Conservation (phyloP, 2,797 vertebrate species). For the Argyrosomus regius region DNA sequence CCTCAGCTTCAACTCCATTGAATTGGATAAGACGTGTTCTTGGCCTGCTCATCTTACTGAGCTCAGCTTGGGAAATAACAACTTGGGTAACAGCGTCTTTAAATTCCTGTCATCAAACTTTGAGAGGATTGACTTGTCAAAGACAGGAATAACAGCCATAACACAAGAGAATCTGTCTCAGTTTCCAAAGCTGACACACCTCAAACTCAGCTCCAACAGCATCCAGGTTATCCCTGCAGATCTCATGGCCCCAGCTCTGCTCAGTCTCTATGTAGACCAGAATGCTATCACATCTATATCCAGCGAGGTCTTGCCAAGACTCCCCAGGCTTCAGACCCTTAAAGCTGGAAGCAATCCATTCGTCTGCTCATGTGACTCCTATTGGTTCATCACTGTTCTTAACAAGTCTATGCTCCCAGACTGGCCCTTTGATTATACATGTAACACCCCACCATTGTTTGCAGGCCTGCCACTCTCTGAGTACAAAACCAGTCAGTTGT, state of each 20-base stretch:
- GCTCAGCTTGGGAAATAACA: slow-evolving; percentile 86
- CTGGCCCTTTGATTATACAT: slow-evolving; percentile 87
- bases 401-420: slow-evolving; percentile 83
- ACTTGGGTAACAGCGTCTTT: slow-evolving; percentile 83
- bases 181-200: slow-evolving; percentile 81
- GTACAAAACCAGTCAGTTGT: slow-evolving; percentile 80
- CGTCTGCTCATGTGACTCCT: slow-evolving; percentile 78
- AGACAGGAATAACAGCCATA: slow-evolving; percentile 84
- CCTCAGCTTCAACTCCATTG: slow-evolving; percentile 87
- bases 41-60: slow-evolving; percentile 83
- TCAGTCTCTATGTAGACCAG: slow-evolving; percentile 81
- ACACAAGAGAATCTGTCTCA: slow-evolving; percentile 52
- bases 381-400: slow-evolving; percentile 70
- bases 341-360: slow-evolving; percentile 82
- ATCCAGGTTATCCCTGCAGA: slow-evolving; percentile 84
- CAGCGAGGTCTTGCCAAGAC: slow-evolving; percentile 75
- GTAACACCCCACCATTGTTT: slow-evolving; percentile 78
- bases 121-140: slow-evolving; percentile 81
- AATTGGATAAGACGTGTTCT: slow-evolving; percentile 49
- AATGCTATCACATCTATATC: slow-evolving; percentile 84
- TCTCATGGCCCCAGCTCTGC: slow-evolving; percentile 64
- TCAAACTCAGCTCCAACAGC: slow-evolving; percentile 86
- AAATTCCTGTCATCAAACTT: slow-evolving; percentile 83
- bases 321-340: slow-evolving; percentile 77
- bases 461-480: slow-evolving; percentile 78